These are phyloP conservation scores for Caenorhabditis panamensis DNA, from an alignment of 2,888 invertebrate genomes.

Conservation along the genomic window DNA sequence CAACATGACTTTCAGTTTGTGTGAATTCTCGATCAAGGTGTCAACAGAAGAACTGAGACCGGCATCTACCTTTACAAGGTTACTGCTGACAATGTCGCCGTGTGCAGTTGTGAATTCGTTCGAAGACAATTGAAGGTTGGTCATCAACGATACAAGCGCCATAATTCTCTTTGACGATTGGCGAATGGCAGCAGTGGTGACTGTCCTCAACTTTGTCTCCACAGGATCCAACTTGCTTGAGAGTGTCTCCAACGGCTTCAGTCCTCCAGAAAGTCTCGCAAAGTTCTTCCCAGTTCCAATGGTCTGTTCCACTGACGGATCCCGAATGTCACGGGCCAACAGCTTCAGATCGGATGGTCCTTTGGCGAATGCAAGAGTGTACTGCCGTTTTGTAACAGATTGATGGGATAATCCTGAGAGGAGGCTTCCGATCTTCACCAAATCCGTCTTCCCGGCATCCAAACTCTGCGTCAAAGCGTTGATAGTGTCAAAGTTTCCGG, in stretches of 20 bases:
- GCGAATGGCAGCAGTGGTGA: not conserved
- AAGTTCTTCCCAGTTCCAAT: not conserved
- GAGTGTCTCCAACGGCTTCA: not conserved
- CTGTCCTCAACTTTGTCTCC: not conserved
- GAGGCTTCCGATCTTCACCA: not conserved
- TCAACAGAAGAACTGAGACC: no score
- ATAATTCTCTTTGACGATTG: not conserved
- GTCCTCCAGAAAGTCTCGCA: not conserved
- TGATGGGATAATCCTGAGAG: not conserved
- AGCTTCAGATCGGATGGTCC: not conserved
- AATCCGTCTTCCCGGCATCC: not conserved
- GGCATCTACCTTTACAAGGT: no score
- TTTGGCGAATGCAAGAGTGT: not conserved
- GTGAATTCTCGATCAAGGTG: no score
- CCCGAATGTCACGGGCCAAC: not conserved
- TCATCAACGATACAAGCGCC: not conserved
- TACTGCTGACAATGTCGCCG: no score
- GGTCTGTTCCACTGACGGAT: not conserved
- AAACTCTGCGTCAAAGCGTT: no score
- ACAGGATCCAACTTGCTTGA: not conserved
- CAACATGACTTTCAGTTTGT: no score
- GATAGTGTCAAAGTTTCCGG: no score
- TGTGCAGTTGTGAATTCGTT: no score
- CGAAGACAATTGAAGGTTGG: no score
- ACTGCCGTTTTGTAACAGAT: not conserved